phyloP scores from a whole-genome alignment of 1,140 invertebrate genomes.

The Ips typographus region DNA sequence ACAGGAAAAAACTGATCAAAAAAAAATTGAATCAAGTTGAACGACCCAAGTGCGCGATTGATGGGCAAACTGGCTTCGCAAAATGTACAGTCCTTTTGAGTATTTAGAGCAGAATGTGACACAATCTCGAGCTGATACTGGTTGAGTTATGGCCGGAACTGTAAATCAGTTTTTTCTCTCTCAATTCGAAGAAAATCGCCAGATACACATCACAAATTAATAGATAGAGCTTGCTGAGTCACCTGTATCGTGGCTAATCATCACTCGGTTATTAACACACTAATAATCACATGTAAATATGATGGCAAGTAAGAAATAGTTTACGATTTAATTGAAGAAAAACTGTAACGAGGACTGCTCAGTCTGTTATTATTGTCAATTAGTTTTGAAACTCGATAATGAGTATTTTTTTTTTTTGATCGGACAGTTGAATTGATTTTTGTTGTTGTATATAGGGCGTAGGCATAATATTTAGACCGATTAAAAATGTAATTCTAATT shows the following conservation, averaged over 20 bases:
- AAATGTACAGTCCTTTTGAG: too few relatives aligned
- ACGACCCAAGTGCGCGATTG: neutral
- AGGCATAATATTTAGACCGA: too few relatives aligned
- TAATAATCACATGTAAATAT: neutral
- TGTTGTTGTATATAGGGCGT: too few relatives aligned
- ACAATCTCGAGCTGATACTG: neutral
- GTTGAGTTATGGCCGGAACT: neutral
- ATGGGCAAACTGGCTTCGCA: too few relatives aligned
- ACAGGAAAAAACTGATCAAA: neutral
- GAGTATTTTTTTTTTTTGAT: too few relatives aligned
- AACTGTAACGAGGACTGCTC: neutral
- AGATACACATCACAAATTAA: slow-evolving; percentile 2
- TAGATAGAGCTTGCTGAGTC: neutral
- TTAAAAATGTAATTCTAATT: too few relatives aligned
- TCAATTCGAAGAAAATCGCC: neutral
- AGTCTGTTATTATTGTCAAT: too few relatives aligned
- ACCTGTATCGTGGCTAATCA: neutral
- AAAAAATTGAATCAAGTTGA: neutral
- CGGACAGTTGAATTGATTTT: too few relatives aligned
- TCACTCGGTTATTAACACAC: neutral
- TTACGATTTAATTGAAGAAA: neutral
- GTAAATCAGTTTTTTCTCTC: neutral
- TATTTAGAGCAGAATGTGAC: too few relatives aligned
- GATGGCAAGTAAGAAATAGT: too few relatives aligned
- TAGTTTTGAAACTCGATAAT: too few relatives aligned